Conservation (phyloP, 2,113 vertebrate species). For the Tachuris rubrigastra region DNA sequence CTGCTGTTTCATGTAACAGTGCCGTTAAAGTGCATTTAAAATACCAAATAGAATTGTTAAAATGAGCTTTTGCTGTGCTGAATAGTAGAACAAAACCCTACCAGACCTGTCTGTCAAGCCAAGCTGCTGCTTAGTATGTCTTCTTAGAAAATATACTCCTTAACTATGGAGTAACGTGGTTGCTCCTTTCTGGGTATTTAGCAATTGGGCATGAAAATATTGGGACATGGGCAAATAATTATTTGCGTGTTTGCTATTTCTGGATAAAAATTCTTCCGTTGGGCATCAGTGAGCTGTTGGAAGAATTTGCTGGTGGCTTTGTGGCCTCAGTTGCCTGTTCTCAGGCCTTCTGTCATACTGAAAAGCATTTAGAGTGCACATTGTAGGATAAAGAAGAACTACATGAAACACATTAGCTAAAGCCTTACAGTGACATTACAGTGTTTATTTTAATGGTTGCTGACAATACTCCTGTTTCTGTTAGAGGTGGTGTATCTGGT, state of each 20-base stretch:
- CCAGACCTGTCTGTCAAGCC: background rate
- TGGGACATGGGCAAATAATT: background rate
- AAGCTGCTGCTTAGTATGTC: background rate
- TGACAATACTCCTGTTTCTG: background rate
- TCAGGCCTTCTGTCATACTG: background rate
- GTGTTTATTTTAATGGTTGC: background rate
- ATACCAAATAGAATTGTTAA: background rate
- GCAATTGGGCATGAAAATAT: background rate
- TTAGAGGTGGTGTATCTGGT: background rate
- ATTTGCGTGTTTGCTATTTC: background rate
- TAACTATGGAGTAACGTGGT: background rate
- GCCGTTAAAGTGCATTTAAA: background rate
- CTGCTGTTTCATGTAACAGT: background rate
- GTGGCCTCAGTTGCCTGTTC: background rate
- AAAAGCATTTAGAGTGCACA: background rate
- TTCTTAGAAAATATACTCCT: background rate
- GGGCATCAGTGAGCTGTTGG: background rate
- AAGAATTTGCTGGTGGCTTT: background rate
- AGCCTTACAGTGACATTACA: background rate
- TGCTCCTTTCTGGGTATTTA: background rate
- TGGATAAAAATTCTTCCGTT: background rate
- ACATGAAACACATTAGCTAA: accelerated
- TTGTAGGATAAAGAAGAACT: background rate
- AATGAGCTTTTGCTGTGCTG: too few species aligned
- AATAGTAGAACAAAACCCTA: background rate